Evolutionary conservation across 2,888 invertebrate genomes (phyloP).

Genomic region (Eupithecia subfuscata): DNA sequence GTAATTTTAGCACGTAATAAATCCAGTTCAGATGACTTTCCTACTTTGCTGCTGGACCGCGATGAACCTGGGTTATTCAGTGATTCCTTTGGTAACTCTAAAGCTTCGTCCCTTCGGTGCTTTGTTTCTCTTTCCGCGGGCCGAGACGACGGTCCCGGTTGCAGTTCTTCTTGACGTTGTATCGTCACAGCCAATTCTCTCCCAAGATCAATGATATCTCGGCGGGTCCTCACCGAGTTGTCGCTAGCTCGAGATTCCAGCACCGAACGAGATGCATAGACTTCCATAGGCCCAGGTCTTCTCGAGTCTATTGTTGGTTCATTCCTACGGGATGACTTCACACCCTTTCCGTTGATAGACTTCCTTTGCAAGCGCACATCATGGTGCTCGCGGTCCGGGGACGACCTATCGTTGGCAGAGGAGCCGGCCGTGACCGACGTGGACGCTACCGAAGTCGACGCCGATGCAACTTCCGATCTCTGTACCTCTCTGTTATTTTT

Average conservation of each 20-base stretch:
- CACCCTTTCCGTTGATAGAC: conserved; percentile 40
- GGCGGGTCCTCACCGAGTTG: no score
- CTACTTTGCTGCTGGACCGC: conserved; percentile 2
- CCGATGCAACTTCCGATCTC: conserved; percentile 7
- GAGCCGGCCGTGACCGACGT: conserved; percentile 5
- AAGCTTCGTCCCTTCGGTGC: conserved; percentile 1
- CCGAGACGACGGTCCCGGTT: conserved; percentile 19
- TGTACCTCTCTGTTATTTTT: conserved; percentile 27
- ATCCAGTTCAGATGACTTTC: no score
- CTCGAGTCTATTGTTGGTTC: neutral
- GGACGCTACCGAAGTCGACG: conserved; percentile 33
- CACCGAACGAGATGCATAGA: neutral
- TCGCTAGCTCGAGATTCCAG: no score
- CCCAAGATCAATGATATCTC: neutral
- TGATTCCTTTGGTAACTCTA: neutral
- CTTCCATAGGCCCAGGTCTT: conserved; percentile 4
- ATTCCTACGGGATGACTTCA: conserved; percentile 33
- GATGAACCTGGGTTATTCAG: neutral
- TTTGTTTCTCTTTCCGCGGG: neutral
- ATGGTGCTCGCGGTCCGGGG: conserved; percentile 21
- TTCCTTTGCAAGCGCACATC: conserved; percentile 32
- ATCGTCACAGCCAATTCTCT: neutral
- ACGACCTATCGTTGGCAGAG: neutral
- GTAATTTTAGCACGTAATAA: no score
- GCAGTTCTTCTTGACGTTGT: conserved; percentile 14